phyloP scores from a whole-genome alignment of 2,113 vertebrate genomes.

The Scophthalmus maximus region DNA sequence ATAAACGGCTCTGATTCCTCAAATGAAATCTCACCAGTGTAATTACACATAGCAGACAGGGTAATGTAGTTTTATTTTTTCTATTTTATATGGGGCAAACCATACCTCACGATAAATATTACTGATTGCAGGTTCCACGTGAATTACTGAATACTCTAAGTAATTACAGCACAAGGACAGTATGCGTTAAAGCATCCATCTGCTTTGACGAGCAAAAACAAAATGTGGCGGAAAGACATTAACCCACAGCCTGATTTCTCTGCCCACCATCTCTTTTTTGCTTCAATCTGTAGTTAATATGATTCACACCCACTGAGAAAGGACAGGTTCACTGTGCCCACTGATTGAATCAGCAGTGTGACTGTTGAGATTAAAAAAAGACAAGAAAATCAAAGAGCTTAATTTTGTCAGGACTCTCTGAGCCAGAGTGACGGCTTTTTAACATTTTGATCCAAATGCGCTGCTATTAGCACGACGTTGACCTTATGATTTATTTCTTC shows the following conservation, averaged over 20 bases:
- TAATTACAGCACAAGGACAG: no score
- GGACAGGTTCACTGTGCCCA: background rate
- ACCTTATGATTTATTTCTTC: slow-evolving; percentile 46
- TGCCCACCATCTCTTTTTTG: background rate
- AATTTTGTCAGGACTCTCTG: background rate
- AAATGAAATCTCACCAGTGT: slow-evolving; percentile 20
- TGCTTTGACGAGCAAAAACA: slow-evolving; percentile 1
- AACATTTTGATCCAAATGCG: slow-evolving; percentile 43
- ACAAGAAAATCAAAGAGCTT: background rate
- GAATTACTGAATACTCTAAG: no score
- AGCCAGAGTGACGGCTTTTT: slow-evolving; percentile 16
- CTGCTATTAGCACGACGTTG: slow-evolving; percentile 2
- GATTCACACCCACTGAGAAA: background rate
- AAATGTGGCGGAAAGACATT: background rate
- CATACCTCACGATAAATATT: background rate
- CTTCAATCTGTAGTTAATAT: background rate
- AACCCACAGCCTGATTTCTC: background rate
- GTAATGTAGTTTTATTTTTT: background rate
- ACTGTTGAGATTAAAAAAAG: slow-evolving; percentile 6
- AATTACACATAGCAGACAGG: background rate
- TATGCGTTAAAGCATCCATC: background rate
- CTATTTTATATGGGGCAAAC: background rate
- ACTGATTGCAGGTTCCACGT: background rate
- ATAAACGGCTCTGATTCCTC: slow-evolving; percentile 20
- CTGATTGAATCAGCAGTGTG: slow-evolving; percentile 5